Conservation (phyloP, 2,888 invertebrate species). For the Priocnemis perturbator region DNA sequence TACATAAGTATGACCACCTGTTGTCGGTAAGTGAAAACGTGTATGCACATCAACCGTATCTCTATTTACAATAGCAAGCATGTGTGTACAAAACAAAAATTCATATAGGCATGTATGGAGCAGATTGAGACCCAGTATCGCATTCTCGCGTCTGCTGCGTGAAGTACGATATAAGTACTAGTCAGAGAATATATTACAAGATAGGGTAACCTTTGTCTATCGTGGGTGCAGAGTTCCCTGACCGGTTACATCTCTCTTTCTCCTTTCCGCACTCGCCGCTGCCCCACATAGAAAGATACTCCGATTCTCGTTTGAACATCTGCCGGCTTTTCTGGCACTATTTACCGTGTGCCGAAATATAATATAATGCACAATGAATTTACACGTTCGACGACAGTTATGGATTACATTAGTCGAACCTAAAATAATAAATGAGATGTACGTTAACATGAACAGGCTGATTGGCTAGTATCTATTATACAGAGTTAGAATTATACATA, state of each 20-base stretch:
- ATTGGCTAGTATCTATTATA: not conserved
- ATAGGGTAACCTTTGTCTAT: too few species aligned
- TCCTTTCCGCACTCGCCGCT: too few species aligned
- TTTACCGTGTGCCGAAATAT: not conserved
- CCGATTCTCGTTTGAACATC: too few species aligned
- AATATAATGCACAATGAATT: too few species aligned
- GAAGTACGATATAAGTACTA: too few species aligned
- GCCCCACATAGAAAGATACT: too few species aligned
- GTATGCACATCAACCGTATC: slow-evolving; percentile 9
- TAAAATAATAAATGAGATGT: not conserved
- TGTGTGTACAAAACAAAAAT: not conserved
- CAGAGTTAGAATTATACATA: not conserved
- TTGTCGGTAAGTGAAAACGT: slow-evolving; percentile 25
- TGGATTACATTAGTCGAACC: not conserved
- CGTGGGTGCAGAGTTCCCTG: too few species aligned
- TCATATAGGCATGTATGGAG: not conserved
- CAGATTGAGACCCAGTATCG: not conserved
- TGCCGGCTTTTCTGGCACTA: not conserved
- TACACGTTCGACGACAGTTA: not conserved
- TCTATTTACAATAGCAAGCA: not conserved
- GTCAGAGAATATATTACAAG: too few species aligned
- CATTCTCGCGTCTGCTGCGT: too few species aligned
- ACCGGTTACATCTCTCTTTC: too few species aligned
- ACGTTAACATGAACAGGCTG: not conserved
- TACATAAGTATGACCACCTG: not conserved